phyloP scores from a whole-genome alignment of 37 sponge, comb jelly and placozoan species.

The Aplysina aerophoba region DNA sequence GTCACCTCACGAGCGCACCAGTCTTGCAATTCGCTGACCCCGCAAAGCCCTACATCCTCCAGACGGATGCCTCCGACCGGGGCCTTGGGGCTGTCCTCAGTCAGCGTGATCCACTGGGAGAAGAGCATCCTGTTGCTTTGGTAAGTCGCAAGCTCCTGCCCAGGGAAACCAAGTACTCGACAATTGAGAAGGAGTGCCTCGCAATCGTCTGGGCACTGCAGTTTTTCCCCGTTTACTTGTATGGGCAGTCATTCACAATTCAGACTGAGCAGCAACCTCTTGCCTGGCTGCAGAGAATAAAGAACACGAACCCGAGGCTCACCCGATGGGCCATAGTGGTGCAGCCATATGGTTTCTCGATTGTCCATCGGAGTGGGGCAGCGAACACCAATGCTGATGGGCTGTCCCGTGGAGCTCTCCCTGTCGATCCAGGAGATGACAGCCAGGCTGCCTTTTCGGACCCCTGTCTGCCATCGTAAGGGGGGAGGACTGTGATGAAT shows the following conservation, averaged over 20 bases:
- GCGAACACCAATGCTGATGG: slow-evolving; percentile 42
- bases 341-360: slow-evolving; percentile 24
- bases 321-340: slow-evolving; percentile 42
- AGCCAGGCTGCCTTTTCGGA: too few species aligned
- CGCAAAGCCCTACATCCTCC: background rate
- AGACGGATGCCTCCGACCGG: slow-evolving; percentile 44
- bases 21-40: slow-evolving; percentile 22
- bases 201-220: slow-evolving; percentile 35
- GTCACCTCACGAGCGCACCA: background rate
- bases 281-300: slow-evolving; percentile 32
- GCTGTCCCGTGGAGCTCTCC: too few species aligned
- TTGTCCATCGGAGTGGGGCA: background rate
- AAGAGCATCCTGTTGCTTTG: slow-evolving; percentile 50
- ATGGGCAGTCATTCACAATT: slow-evolving; percentile 10
- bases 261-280: slow-evolving; percentile 43
- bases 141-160: slow-evolving; percentile 25
- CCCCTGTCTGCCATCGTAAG: too few species aligned
- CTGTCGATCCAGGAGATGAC: too few species aligned
- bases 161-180: slow-evolving; percentile 33
- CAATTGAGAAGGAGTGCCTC: slow-evolving; percentile 47
- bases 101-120: slow-evolving; percentile 14
- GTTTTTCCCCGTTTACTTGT: slow-evolving; percentile 29
- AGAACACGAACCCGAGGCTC: slow-evolving; percentile 22
- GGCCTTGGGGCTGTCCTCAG: slow-evolving; percentile 47
- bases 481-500: too few species aligned